Conservation (phyloP, 2,888 invertebrate genomes). For the Chirona hameri region DNA sequence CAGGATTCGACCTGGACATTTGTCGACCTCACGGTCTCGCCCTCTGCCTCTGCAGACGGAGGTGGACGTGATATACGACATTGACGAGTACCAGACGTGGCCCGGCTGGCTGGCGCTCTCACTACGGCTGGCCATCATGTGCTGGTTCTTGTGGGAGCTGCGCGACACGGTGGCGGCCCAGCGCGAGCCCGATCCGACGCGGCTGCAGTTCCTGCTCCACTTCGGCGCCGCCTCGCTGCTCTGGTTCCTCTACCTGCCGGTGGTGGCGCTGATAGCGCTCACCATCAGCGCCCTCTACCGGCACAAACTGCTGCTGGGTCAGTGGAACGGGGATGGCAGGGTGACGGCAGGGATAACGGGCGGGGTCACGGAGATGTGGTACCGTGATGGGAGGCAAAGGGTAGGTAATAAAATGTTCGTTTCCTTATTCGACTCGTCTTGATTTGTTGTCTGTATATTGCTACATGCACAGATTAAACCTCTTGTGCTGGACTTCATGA, state of each 20-base stretch:
- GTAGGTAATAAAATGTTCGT: neutral
- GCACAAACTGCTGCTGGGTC: conserved; percentile 86
- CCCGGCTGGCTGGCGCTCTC: conserved; percentile 92
- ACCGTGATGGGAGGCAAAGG: too few species aligned
- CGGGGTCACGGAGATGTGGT: too few species aligned
- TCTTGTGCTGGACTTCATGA: too few species aligned
- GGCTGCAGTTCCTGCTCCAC: conserved; percentile 89
- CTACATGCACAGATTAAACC: too few species aligned
- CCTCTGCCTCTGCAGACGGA: conserved; percentile 66
- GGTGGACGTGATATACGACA: conserved; percentile 91
- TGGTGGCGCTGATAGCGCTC: conserved; percentile 86
- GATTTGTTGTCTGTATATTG: too few species aligned
- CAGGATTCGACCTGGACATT: too few species aligned
- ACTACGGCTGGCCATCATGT: conserved; percentile 77
- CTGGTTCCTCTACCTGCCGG: conserved; percentile 96
- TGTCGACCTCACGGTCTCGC: too few species aligned
- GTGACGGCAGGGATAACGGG: neutral
- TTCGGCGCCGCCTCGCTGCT: conserved; percentile 96
- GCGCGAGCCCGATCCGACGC: conserved; percentile 68
- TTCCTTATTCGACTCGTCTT: too few species aligned
- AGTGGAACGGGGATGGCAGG: conserved; percentile 45
- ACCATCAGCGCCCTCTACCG: conserved; percentile 94
- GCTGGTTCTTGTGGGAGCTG: conserved; percentile 75
- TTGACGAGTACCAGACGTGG: conserved; percentile 96
- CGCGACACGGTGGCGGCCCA: conserved; percentile 75